phyloP scores from a whole-genome alignment of 2,888 invertebrate genomes.

The Drosophila falleni region DNA sequence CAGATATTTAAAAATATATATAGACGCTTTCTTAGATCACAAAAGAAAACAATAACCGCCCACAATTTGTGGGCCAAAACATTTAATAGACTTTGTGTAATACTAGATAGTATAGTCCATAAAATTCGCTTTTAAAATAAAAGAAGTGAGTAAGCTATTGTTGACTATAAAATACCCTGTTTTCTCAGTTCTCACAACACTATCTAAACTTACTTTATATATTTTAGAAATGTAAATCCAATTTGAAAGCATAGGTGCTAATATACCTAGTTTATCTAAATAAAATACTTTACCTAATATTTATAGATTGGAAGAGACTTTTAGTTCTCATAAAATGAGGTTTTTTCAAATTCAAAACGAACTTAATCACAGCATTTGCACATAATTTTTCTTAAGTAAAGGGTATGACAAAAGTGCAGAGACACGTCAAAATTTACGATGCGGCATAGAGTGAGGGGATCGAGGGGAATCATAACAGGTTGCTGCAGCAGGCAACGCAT shows the following conservation, averaged over 20 bases:
- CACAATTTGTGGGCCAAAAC: conserved; percentile 56
- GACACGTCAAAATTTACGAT: conserved; percentile 55
- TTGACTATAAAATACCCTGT: background rate
- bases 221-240: too few species aligned
- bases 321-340: background rate
- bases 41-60: conserved; percentile 68
- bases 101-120: conserved; percentile 64
- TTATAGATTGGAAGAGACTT: too few species aligned
- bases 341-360: background rate
- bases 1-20: conserved; percentile 29
- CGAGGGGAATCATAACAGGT: conserved; percentile 53
- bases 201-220: too few species aligned
- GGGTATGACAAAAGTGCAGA: conserved; percentile 31
- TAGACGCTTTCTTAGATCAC: conserved; percentile 41
- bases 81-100: conserved; percentile 66
- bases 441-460: conserved; percentile 14
- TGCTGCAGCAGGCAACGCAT: conserved; percentile 48
- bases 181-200: background rate
- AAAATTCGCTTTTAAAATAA: conserved; percentile 60
- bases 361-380: background rate
- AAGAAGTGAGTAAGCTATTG: background rate
- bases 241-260: too few species aligned
- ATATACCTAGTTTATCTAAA: too few species aligned
- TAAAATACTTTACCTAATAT: too few species aligned
- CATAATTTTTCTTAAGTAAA: background rate